Evolutionary conservation across 2,797 vertebrate species (phyloP), one percentile per base, ranked within the genome.

Genomic region (Dendrocincla fuliginosa): DNA sequence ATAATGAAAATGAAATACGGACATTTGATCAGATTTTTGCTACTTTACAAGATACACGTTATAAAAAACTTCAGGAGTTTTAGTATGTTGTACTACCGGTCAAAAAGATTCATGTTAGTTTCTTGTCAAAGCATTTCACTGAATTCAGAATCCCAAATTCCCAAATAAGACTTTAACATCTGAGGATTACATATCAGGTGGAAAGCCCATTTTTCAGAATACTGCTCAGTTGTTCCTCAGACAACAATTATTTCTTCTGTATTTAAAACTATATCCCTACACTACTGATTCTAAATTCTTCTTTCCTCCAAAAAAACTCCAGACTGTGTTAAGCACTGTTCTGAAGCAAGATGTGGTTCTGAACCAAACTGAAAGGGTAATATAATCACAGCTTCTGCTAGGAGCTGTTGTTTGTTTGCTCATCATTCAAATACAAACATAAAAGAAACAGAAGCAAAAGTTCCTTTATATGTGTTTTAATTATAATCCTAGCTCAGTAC

Each of bases 401-500:
- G 79, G 57, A 91, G 23, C 10, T 77, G 27, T 44, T 85, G 50
- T 35, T 95, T 27, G 7, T 53, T 82, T 87, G 14, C n/a, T 59
- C 69, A 23, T 59, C n/a, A 73, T 52, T 89, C n/a, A 80, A 87
- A 83, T 24, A 80, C 9, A 83, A 70, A 80, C 33, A 49, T 37
- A 67, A 83, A 83, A 33, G 44, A 70, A 70, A 52, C 1, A 13
- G 49, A 27, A 81, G 13, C 0, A 2, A 44, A 92, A 92, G 18
- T 71, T 32, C 13, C 15, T 84, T 89, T 63, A 42, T 67, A 56
- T 41, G 18, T 89, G 60, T 88, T 93, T 94, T 92, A 83, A 77
- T 95, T 87, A 74, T 56, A 90, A 61, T 80, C 76, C 52, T 56
- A 85, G 24, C 52, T 94, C 67, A 80, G 68, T 42, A 52, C n/a